These are phyloP conservation scores for Cataglyphis altisquamis DNA, from an alignment of 2,888 invertebrate genomes.

Conservation along the genomic window DNA sequence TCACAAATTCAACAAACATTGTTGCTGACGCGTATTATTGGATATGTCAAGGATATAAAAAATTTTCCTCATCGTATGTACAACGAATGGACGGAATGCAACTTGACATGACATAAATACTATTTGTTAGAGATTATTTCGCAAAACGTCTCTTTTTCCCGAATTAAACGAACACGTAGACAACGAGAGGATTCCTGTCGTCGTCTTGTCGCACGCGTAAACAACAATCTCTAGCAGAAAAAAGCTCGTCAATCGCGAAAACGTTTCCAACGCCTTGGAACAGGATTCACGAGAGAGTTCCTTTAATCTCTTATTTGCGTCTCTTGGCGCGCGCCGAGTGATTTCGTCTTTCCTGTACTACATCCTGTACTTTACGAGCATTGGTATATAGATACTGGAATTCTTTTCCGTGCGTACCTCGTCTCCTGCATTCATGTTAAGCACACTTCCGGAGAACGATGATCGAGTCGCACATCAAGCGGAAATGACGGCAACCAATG, in stretches of 20 bases:
- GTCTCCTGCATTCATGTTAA: not conserved
- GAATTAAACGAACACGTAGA: not conserved
- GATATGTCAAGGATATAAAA: not conserved
- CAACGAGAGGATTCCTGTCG: not conserved
- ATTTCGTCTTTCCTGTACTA: constrained; percentile 25
- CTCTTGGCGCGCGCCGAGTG: constrained; percentile 27
- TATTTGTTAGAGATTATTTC: not conserved
- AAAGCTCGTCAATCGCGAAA: constrained; percentile 29
- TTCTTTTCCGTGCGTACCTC: constrained; percentile 9
- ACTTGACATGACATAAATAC: not conserved
- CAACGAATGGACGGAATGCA: not conserved
- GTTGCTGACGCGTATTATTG: constrained; percentile 10
- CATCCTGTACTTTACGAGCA: constrained; percentile 12
- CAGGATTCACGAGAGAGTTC: constrained; percentile 37
- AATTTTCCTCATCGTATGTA: not conserved
- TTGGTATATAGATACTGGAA: not conserved
- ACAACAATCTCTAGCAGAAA: constrained; percentile 24
- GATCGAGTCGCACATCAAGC: not conserved
- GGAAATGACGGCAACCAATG: constrained; percentile 7
- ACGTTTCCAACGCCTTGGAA: constrained; percentile 3
- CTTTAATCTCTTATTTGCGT: constrained; percentile 51
- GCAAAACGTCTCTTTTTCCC: not conserved
- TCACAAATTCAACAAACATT: not conserved
- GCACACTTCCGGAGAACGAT: constrained; percentile 14
- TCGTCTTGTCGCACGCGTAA: constrained; percentile 26